Base-by-base conservation (phyloP, 2,888 invertebrate genomes). In the Anticlea derivata region DNA sequence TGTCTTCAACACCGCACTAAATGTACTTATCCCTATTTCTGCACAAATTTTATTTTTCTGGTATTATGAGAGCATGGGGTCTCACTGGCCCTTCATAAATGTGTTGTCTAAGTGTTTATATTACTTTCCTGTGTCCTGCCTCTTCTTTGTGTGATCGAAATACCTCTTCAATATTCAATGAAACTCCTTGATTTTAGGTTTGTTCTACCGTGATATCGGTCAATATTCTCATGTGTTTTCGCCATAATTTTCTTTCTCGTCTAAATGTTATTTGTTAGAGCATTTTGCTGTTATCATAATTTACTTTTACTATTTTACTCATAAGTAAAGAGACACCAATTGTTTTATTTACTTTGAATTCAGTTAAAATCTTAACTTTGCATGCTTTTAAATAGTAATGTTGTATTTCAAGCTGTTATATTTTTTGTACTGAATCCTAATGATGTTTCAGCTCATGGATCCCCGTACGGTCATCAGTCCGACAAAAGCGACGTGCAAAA, bases 1-100 rank as follows among this genome's bases (percentile, higher is more conserved):
- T 83, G 73, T 79, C 67, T 81, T 77, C 72, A 73, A 71, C 61
- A 73, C 70, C 71, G 89, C 89, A 89, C 88, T 85, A 75, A 80
- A 78, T 87, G 88, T 89, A 80, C 77, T n/a, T n/a, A n/a, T n/a
- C 73, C 78, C 73, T 71, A 64, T 67, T 58, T 72, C 61, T 80
- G 81, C 87, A 86, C 88, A 71, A 73, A 62, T 75, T 75, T 65
- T 63, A 65, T 75, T 77, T 73, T 70, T 64, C 72, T 73, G 54
- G n/a, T n/a, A 68, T 60, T 17, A 78, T 66, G 68, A 73, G 61
- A 70, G 84, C 85, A 85, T 84, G 84, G 73, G 67, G 68, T 74
- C 77, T 58, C 61, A 58, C 58, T 47, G 69, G 62, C 74, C 65
- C 70, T 75, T 65, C 67, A 68, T 63, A 59, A 59, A 61, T 61